A percentile compares a stretch with the other conserved stretches of the same genome.
Conservation (phyloP, 2,888 invertebrate genomes). For the Drosophila austrosaltans region DNA sequence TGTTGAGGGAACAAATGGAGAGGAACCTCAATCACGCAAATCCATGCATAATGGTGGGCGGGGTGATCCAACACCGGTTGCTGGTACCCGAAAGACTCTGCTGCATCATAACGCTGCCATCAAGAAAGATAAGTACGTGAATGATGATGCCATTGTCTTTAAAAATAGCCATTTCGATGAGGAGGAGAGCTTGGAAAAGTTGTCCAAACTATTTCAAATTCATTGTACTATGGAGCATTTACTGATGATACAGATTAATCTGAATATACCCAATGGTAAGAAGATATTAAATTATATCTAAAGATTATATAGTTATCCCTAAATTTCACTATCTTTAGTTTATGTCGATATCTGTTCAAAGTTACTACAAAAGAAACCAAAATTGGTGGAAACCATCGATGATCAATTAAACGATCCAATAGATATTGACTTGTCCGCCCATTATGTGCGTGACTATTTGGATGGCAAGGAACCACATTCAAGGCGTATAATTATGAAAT, state of each 20-base stretch:
- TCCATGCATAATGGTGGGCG: constrained; percentile 80
- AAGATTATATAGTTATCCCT: neutral
- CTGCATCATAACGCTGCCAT: constrained; percentile 69
- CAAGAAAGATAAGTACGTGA: constrained; percentile 54
- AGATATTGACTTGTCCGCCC: constrained; percentile 77
- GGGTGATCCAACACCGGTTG: constrained; percentile 47
- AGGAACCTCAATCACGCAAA: constrained; percentile 76
- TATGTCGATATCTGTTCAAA: constrained; percentile 78
- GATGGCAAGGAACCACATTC: constrained; percentile 81
- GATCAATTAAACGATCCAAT: constrained; percentile 77
- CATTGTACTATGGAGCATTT: constrained; percentile 82
- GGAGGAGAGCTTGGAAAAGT: constrained; percentile 63
- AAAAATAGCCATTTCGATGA: constrained; percentile 81
- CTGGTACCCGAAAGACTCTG: constrained; percentile 75
- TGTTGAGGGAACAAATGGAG: constrained; percentile 23
- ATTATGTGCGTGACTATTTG: constrained; percentile 77
- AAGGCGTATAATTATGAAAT: constrained; percentile 78
- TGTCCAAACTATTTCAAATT: constrained; percentile 81
- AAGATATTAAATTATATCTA: neutral
- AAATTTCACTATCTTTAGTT: constrained; percentile 54
- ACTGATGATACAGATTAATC: constrained; percentile 80
- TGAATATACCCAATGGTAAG: constrained; percentile 80
- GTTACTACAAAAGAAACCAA: constrained; percentile 71
- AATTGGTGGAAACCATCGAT: constrained; percentile 66
- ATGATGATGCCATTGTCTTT: constrained; percentile 72